Evolutionary conservation across 2,888 invertebrate species (phyloP).

Genomic region (Microctonus hyperodae): DNA sequence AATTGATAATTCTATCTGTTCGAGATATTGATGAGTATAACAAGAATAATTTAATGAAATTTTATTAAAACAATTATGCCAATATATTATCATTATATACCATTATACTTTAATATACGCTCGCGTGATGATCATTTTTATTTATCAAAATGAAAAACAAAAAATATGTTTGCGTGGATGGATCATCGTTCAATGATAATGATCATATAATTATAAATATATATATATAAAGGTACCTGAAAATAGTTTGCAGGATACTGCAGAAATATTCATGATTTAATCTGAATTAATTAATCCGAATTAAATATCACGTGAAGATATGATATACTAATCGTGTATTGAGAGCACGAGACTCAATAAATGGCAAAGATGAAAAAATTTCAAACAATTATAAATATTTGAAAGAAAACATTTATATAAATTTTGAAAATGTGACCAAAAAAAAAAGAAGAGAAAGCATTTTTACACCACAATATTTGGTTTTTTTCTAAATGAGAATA

Average conservation of each 20-base stretch:
- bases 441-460: background rate
- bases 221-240: constrained; percentile 15
- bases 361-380: constrained; percentile 3
- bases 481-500: background rate
- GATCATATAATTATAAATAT: background rate
- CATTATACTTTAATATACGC: background rate
- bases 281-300: constrained; percentile 14
- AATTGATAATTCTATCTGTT: no score
- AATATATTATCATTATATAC: background rate
- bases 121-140: background rate
- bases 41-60: background rate
- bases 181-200: constrained; percentile 8
- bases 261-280: constrained; percentile 1
- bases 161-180: background rate
- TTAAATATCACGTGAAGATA: background rate
- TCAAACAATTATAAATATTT: constrained; percentile 18
- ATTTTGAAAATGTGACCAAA: background rate
- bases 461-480: background rate
- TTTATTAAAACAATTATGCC: background rate
- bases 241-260: constrained; percentile 8
- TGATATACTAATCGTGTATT: constrained; percentile 9
- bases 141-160: background rate
- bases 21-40: background rate
- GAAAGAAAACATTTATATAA: constrained; percentile 23
- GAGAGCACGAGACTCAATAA: background rate